Percentiles rank a stretch among this genome's conserved stretches.
Evolutionary conservation across 2,113 vertebrate species (phyloP).

Genomic region (Piaya cayana): DNA sequence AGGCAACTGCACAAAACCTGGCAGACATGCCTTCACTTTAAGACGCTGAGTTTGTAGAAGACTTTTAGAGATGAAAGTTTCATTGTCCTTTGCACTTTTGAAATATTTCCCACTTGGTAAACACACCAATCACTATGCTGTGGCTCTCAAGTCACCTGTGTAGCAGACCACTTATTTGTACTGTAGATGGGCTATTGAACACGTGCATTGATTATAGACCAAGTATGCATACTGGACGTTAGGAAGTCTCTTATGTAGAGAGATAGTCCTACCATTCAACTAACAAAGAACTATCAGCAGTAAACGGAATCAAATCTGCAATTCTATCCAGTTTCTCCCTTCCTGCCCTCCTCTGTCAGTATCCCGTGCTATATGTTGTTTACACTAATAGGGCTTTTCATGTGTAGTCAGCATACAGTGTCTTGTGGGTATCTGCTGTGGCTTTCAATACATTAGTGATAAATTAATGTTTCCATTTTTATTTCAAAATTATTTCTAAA

Average conservation of each 20-base stretch:
- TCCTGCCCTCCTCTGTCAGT: accelerated
- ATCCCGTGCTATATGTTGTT: not conserved
- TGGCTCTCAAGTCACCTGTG: not conserved
- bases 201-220: accelerated
- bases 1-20: not conserved
- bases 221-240: accelerated
- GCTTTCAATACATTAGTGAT: not conserved
- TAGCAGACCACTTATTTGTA: not conserved
- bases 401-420: not conserved
- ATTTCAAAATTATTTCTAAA: not conserved
- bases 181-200: not conserved
- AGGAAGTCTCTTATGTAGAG: not conserved
- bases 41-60: not conserved
- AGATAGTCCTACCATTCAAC: not conserved
- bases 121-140: accelerated
- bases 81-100: not conserved
- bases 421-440: not conserved
- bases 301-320: not conserved
- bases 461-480: not conserved
- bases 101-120: not conserved
- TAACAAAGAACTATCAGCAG: not conserved
- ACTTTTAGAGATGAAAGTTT: not conserved
- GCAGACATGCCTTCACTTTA: not conserved
- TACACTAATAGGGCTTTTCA: not conserved
- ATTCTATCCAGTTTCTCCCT: not conserved